Conservation (phyloP, 1,140 invertebrate species). For the Galleria mellonella region DNA sequence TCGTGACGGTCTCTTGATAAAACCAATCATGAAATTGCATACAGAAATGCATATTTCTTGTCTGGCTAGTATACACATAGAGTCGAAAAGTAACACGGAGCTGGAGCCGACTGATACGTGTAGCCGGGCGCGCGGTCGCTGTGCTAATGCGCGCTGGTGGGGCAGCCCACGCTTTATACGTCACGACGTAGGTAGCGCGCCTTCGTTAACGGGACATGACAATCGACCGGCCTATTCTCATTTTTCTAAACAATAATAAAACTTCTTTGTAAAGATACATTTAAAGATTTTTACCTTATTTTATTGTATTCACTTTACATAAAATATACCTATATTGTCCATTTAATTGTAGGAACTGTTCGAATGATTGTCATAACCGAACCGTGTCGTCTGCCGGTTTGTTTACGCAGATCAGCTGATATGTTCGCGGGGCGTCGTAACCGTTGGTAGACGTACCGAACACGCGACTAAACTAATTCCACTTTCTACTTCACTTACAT, state of each 20-base stretch:
- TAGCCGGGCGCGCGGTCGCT: conserved; percentile 63
- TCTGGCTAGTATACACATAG: conserved; percentile 64
- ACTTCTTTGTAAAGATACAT: conserved; percentile 33
- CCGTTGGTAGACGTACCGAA: background rate
- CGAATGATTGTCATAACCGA: background rate
- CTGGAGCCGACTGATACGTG: conserved; percentile 50
- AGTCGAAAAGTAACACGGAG: conserved; percentile 55
- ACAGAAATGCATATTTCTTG: conserved; percentile 61
- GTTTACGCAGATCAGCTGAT: conserved; percentile 57
- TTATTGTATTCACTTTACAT: background rate
- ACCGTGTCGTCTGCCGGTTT: conserved; percentile 14
- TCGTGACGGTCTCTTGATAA: conserved; percentile 54
- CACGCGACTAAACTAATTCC: background rate
- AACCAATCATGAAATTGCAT: conserved; percentile 58
- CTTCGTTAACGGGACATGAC: conserved; percentile 66
- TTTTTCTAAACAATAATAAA: conserved; percentile 68
- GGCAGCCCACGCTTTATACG: conserved; percentile 66
- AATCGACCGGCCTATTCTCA: conserved; percentile 69
- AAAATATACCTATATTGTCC: no score
- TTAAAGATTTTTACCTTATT: conserved; percentile 21
- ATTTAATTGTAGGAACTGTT: no score
- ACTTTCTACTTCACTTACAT: background rate
- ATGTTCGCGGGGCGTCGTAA: conserved; percentile 9
- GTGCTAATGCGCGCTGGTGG: conserved; percentile 60
- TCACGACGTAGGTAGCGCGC: conserved; percentile 61